Percentiles rank a stretch among this genome's conserved stretches.
phyloP scores from a whole-genome alignment of 2,888 invertebrate species.

The Byasa hedistus region DNA sequence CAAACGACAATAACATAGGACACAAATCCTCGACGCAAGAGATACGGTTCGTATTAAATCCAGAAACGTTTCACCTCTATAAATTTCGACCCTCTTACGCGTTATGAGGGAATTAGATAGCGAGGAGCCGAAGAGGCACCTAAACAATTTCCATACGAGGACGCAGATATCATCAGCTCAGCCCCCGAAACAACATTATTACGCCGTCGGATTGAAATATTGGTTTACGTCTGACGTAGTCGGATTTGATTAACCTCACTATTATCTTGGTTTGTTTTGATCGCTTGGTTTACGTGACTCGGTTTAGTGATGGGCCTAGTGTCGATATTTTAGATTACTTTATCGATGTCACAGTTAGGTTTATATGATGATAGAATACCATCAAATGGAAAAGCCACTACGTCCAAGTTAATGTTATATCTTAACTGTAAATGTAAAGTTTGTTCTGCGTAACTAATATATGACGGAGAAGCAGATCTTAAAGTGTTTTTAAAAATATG shows the following conservation, averaged over 20 bases:
- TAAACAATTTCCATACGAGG: constrained; percentile 25
- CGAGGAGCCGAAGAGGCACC: constrained; percentile 6
- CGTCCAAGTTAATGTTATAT: too few relatives aligned
- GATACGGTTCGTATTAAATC: constrained; percentile 1
- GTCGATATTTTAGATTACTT: background rate
- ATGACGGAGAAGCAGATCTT: too few relatives aligned
- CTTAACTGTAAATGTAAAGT: too few relatives aligned
- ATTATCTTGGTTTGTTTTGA: constrained; percentile 16
- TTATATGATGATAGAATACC: too few relatives aligned
- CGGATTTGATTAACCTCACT: constrained; percentile 19
- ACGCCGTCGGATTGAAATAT: constrained; percentile 21
- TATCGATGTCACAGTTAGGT: too few relatives aligned
- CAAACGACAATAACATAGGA: background rate
- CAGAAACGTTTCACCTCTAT: constrained; percentile 15
- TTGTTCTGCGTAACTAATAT: too few relatives aligned
- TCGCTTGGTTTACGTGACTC: background rate
- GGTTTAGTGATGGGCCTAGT: background rate
- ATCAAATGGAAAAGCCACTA: too few relatives aligned
- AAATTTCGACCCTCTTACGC: constrained; percentile 19
- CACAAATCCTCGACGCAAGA: background rate
- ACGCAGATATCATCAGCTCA: constrained; percentile 11
- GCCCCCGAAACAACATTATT: constrained; percentile 19
- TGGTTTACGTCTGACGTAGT: constrained; percentile 17
- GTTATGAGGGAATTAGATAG: constrained; percentile 24
- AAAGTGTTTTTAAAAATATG: too few relatives aligned